Evolutionary conservation across 1,140 invertebrate genomes (phyloP), one percentile per base, ranked within the genome.

Genomic region (Globodera rostochiensis): DNA sequence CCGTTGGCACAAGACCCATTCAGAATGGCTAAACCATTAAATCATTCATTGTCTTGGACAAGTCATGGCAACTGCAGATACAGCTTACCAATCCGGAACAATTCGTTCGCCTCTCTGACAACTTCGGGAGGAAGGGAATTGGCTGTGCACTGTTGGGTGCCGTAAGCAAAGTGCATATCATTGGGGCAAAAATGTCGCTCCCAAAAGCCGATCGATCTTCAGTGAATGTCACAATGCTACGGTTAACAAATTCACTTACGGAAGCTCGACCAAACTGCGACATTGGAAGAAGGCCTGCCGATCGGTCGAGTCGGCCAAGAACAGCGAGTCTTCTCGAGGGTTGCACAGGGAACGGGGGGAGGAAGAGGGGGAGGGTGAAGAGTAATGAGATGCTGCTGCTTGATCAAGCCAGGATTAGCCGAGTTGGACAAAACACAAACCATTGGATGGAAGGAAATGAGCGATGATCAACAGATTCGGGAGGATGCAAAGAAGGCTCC

Each of bases 111-210:
- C 70, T 88, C 80, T 47, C 88, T 71, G 47, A 84, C 57, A 5
- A 82, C 64, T 11, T 86, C 74, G 67, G 83, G 50, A 36, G 74
- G 83, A n/a, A 79, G 64, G 8, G 8, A 47, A 8, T 69, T 71
- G 19, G 73, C 77, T 74, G 79, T 84, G 74, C 88, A 89, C 77
- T 89, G 82, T 79, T 89, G 88, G 47, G 83, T 87, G 49, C 82
- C 81, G 75, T 88, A 89, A 69, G 90, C 88, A 82, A 89, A 89
- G 47, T 81, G 80, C 87, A 90, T 90, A 4, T 80, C 86, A 50
- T 76, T 80, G 6, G 88, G 89, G 57, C 88, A 89, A 21, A 87
- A 80, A 74, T 85, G 84, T 46, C 85, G 84, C 25, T 84, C 78
- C 88, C 88, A 89, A 77, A 86, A 90, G 49, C 89, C 88, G 64